Evolutionary conservation across 2,113 vertebrate species (phyloP), one percentile per base, ranked within the genome.

Genomic region (Xiphophorus hellerii): DNA sequence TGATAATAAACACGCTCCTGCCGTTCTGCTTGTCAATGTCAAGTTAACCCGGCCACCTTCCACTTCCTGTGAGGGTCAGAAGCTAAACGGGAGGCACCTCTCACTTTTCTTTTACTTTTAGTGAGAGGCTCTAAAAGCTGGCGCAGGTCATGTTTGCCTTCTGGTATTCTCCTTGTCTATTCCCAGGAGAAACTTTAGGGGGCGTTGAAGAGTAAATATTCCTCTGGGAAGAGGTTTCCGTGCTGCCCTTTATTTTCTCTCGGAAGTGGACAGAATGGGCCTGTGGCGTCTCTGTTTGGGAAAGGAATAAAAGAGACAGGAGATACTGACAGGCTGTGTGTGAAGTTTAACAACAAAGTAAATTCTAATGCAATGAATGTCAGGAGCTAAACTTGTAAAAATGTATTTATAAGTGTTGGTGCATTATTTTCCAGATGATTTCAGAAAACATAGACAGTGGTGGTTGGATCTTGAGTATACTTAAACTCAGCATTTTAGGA

Each of bases 31-130:
- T 85, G 87, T 90, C 85, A 84, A 35, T 82, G 71, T 13, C 62
- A 72, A 75, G 60, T 90, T 89, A 87, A 90, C 83, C 85, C 30
- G 14, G 51, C 48, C 83, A 81, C 74, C 86, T 82, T 72, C 83
- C 76, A 65, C 66, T 86, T 89, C 90, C 84, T 82, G 82, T 86
- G 84, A 88, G 87, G 87, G 84, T 84, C 68, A 1, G 62, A 39
- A 74, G 78, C 37, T 17, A 28, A 31, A 0, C 3, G 61, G 48
- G 60, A 69, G 64, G 62, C 25, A 3, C 35, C 70, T 80, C 81
- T 73, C 62, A 15, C 66, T 66, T 71, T 73, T 76, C 69, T 68
- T 76, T 73, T 81, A 82, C 82, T 74, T 84, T 70, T 0, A 22
- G 61, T 6, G 65, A 31, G 44, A 13, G 37, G 62, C 69, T 84